phyloP scores from a whole-genome alignment of 2,797 vertebrate species.

The Betta splendens region DNA sequence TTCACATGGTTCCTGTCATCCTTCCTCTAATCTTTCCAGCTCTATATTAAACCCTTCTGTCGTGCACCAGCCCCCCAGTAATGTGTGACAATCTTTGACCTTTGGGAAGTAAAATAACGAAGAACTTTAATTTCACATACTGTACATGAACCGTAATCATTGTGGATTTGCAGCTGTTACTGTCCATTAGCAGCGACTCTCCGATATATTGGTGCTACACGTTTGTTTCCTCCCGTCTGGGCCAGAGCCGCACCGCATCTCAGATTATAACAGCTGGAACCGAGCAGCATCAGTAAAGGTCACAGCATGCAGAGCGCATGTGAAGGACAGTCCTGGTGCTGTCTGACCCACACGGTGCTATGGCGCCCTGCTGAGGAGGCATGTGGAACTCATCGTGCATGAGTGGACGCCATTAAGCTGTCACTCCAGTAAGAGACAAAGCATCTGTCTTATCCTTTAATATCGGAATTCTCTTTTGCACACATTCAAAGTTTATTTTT shows the following conservation, averaged over 20 bases:
- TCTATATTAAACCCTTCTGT: too few species aligned
- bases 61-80: too few species aligned
- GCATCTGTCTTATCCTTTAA: background rate
- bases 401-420: too few species aligned
- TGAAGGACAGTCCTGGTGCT: slow-evolving; percentile 3
- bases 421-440: too few species aligned
- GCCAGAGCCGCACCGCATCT: background rate
- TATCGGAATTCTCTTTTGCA: too few species aligned
- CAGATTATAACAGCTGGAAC: slow-evolving; percentile 18
- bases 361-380: slow-evolving; percentile 35
- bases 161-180: background rate
- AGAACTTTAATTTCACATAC: too few species aligned
- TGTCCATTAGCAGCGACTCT: slow-evolving; percentile 3
- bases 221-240: slow-evolving; percentile 16
- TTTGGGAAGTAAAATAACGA: too few species aligned
- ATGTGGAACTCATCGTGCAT: background rate
- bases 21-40: too few species aligned
- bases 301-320: slow-evolving; percentile 1
- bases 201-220: background rate
- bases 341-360: slow-evolving; percentile 14
- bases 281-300: background rate
- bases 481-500: too few species aligned
- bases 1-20: too few species aligned
- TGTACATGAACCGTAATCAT: background rate
- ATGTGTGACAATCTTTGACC: too few species aligned